These are phyloP conservation scores for Nyctalus aviator DNA, from an alignment of 2,797 vertebrate genomes.

Conservation along the genomic window DNA sequence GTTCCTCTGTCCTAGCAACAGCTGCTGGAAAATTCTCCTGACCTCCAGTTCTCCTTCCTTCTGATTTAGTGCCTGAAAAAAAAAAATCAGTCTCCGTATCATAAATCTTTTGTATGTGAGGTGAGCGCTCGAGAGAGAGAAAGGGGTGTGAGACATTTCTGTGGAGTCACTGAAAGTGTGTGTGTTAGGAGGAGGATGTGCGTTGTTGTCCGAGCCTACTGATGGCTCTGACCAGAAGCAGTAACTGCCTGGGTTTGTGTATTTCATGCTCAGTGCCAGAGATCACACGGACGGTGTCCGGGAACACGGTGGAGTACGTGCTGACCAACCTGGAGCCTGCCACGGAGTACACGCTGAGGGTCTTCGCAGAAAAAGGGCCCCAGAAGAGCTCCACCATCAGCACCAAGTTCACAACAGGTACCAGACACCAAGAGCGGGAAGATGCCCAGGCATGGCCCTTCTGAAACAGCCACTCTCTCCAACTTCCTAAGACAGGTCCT, in stretches of 20 bases:
- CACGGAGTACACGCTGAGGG: constrained; percentile 92
- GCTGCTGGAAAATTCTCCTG: neutral
- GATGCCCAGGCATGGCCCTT: neutral
- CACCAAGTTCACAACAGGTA: constrained; percentile 95
- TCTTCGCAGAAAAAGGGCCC: constrained; percentile 93
- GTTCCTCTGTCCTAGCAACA: fast-evolving
- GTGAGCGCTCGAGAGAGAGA: constrained; percentile 25
- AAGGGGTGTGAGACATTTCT: neutral
- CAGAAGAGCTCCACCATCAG: constrained; percentile 92
- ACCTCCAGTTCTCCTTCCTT: neutral
- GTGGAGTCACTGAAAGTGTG: constrained; percentile 29
- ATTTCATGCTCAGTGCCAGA: constrained; percentile 89
- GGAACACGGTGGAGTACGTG: constrained; percentile 95
- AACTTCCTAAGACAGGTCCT: constrained; percentile 8
- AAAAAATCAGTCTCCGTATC: constrained; percentile 1
- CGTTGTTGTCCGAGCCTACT: neutral
- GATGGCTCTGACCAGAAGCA: fast-evolving
- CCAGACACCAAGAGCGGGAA: neutral
- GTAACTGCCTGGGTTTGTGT: neutral
- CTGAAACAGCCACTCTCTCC: neutral
- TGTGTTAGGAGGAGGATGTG: neutral
- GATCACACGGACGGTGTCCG: constrained; percentile 93
- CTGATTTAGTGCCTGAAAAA: constrained; percentile 58
- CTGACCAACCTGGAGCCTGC: constrained; percentile 92
- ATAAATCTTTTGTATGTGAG: constrained; percentile 39